These are phyloP conservation scores for Typhlichthys subterraneus DNA, from an alignment of 2,797 vertebrate species.

Conservation along the genomic window DNA sequence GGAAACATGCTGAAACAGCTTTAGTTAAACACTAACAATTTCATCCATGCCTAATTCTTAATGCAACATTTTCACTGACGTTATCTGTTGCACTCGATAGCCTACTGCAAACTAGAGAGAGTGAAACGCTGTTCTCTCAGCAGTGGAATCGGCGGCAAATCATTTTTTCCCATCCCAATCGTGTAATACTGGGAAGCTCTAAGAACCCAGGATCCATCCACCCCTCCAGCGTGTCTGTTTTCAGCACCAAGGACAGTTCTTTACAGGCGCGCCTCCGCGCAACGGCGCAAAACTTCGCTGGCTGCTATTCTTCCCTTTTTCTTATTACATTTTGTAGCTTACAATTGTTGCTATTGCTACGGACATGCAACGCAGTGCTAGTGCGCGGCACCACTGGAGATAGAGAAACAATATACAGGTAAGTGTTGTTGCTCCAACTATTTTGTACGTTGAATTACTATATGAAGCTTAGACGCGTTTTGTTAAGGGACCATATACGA, in stretches of 20 bases:
- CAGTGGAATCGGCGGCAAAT: conserved; percentile 23
- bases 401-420: conserved; percentile 59
- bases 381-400: conserved; percentile 48
- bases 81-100: conserved; percentile 6
- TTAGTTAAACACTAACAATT: too few species aligned
- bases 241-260: conserved; percentile 78
- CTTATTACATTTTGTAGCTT: conserved; percentile 6
- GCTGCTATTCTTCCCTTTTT: conserved; percentile 10
- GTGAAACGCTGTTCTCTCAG: conserved; percentile 1
- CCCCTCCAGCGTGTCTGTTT: conserved; percentile 22
- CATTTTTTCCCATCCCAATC: conserved; percentile 12
- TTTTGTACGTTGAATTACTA: not conserved
- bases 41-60: too few species aligned
- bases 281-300: conserved; percentile 56
- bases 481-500: too few species aligned
- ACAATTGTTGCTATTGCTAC: conserved; percentile 14
- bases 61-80: too few species aligned
- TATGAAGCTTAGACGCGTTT: not conserved
- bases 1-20: too few species aligned
- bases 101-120: conserved; percentile 1
- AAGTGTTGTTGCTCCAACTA: conserved; percentile 32
- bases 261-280: conserved; percentile 39
- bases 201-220: conserved; percentile 19
- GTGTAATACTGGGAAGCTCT: not conserved
- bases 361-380: conserved; percentile 42